phyloP scores from a whole-genome alignment of 2,113 vertebrate genomes.

The Hypomesus transpacificus region DNA sequence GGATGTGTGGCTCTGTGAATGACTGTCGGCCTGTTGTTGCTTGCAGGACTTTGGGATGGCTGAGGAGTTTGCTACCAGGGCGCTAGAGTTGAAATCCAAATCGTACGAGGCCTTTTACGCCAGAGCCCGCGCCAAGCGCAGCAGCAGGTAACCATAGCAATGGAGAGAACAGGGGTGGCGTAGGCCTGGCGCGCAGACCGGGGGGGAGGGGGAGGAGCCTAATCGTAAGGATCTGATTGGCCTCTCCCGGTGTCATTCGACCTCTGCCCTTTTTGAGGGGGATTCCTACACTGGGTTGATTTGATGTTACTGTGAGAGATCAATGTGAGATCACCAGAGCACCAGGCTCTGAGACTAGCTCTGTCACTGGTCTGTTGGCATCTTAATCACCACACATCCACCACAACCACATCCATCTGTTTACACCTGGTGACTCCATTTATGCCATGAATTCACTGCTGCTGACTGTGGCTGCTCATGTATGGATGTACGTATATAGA shows the following conservation, averaged over 20 bases:
- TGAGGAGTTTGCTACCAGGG: constrained; percentile 96
- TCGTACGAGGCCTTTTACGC: constrained; percentile 96
- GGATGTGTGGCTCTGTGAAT: constrained; percentile 33
- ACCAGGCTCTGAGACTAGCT: too few relatives aligned
- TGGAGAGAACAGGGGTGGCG: constrained; percentile 13
- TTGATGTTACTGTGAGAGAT: too few relatives aligned
- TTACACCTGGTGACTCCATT: too few relatives aligned
- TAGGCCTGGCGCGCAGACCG: constrained; percentile 7
- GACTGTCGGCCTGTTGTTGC: constrained; percentile 44
- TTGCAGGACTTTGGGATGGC: constrained; percentile 79
- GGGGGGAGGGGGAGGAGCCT: not conserved
- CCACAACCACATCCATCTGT: too few relatives aligned
- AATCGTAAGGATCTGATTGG: not conserved
- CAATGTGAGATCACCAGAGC: too few relatives aligned
- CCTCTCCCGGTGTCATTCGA: not conserved
- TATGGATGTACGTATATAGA: too few relatives aligned
- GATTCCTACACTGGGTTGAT: too few relatives aligned
- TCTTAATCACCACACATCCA: too few relatives aligned
- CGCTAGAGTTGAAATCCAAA: constrained; percentile 95
- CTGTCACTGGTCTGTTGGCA: too few relatives aligned
- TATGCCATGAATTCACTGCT: too few relatives aligned
- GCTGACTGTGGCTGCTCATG: too few relatives aligned
- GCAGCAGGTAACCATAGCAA: constrained; percentile 63
- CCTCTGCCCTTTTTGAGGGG: not conserved
- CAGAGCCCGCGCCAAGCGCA: constrained; percentile 71